Conservation (phyloP, 2,113 vertebrate genomes). For the Amphiprion percula region DNA sequence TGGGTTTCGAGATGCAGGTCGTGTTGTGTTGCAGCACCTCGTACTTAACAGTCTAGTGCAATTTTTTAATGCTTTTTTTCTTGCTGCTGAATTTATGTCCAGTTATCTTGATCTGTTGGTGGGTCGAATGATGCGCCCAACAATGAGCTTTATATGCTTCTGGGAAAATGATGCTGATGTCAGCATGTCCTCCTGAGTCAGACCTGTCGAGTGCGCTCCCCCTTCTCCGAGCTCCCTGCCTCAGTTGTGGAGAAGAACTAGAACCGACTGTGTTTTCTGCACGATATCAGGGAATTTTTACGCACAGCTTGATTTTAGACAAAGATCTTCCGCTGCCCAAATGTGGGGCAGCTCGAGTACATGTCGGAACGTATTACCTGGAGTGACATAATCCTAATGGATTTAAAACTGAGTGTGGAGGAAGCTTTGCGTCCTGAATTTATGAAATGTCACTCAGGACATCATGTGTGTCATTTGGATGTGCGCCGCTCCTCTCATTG, state of each 20-base stretch:
- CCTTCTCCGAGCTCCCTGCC: constrained; percentile 24
- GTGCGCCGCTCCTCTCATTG: not conserved
- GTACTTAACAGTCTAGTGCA: constrained; percentile 8
- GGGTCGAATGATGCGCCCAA: constrained; percentile 55
- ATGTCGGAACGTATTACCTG: constrained; percentile 20
- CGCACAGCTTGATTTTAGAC: not conserved
- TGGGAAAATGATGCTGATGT: constrained; percentile 78
- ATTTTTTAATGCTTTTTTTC: not conserved
- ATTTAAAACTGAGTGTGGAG: constrained; percentile 1
- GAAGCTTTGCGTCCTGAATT: not conserved
- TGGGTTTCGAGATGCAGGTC: not conserved
- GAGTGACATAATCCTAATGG: constrained; percentile 32
- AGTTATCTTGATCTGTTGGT: constrained; percentile 43
- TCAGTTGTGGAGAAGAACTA: constrained; percentile 24
- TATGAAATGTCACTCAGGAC: not conserved
- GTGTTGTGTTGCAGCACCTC: not conserved
- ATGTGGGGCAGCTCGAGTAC: constrained; percentile 15
- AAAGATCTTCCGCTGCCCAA: constrained; percentile 13
- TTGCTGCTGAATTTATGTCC: constrained; percentile 31
- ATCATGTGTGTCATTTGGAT: constrained; percentile 7
- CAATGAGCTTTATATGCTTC: constrained; percentile 68
- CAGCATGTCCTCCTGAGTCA: constrained; percentile 76
- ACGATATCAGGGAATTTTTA: not conserved
- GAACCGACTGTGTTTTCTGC: constrained; percentile 9
- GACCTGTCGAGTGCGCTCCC: constrained; percentile 64